Base-by-base conservation (phyloP, 2,797 vertebrate species). In the Meda fulgida region DNA sequence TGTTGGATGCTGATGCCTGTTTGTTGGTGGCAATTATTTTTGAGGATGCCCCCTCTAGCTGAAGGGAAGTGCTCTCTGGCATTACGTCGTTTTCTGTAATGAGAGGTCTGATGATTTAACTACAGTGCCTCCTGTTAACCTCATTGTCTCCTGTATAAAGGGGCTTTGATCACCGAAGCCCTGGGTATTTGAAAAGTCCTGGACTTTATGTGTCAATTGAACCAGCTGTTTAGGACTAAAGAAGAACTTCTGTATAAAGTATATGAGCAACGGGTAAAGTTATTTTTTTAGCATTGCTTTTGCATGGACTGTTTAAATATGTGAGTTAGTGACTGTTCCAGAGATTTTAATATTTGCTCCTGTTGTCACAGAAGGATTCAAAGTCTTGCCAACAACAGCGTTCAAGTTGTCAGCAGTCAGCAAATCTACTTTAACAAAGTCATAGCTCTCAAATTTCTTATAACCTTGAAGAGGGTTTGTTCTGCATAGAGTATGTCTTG, bases 131-230 rank as follows among this genome's bases (percentile, higher is more conserved):
- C 70, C 70, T 11, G 36, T 72, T 65, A 36, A 73, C 58, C 43
- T 16, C 60, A 75, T 66, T 85, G 63, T 58, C 82, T 84, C 23
- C 63, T 46, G 75, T 85, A 85, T 85, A 75, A 85, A 85, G 78
- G 19, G 48, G n/a, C 51, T 76, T 81, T 51, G 29, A 76, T 75
- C 70, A 34, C 69, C 0, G 70, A 76, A 31, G 7, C 34, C 23
- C 9, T 60, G 16, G 3, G n/a, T n/a, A 29, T 60, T 78, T 13
- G 4, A 83, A 71, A 10, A 43, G 26, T 66, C 26, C 38, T n/a
- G 80, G 7, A 46, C 23, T 38, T 43, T 31, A 38, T 38, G 34
- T 53, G 13, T 23, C 83, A 18, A 14, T 43, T 7, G 51, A 55
- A 8, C 13, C 36, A 70, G 26, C 48, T 81, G n/a, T 81, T 81